Evolutionary conservation across 2,113 vertebrate species (phyloP).

Genomic region (Zingel zingel): DNA sequence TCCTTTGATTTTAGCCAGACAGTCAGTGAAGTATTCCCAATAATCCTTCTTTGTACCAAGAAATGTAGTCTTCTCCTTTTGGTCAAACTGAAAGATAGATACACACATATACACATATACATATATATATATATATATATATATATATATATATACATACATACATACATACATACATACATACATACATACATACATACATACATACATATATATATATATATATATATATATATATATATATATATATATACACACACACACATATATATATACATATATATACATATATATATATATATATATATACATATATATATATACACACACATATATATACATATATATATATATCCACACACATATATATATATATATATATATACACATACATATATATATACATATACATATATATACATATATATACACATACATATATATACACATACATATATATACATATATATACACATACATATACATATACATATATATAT

Average conservation of each 20-base stretch:
- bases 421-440: neutral
- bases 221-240: neutral
- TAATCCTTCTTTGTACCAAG: conserved; percentile 95
- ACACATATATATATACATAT: too few relatives aligned
- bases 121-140: neutral
- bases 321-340: neutral
- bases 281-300: neutral
- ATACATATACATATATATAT: neutral
- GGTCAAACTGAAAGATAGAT: conserved; percentile 89
- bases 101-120: too few relatives aligned
- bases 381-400: neutral
- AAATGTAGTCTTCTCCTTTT: conserved; percentile 94
- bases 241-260: neutral
- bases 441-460: too few relatives aligned
- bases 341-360: too few relatives aligned
- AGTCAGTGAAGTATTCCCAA: conserved; percentile 97
- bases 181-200: too few relatives aligned
- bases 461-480: neutral
- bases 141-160: neutral
- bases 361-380: neutral
- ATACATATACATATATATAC: neutral
- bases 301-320: neutral
- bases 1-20: conserved; percentile 94
- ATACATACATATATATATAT: too few relatives aligned
- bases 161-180: neutral